These are phyloP conservation scores for Eonycteris spelaea DNA, from an alignment of 2,113 vertebrate species.

Conservation along the genomic window DNA sequence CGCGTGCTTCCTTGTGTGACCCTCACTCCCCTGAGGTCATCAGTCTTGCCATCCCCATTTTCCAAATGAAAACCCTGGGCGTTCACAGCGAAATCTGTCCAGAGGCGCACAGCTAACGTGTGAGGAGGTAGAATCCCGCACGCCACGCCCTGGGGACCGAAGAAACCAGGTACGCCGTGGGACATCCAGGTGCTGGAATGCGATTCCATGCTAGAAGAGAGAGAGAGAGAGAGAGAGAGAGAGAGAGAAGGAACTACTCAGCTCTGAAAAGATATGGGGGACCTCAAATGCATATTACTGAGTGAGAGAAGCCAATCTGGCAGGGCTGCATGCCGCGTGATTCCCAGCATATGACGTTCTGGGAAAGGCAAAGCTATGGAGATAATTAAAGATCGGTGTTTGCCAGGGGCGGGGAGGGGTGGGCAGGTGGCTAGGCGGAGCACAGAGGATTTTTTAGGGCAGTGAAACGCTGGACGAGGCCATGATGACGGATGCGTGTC, in stretches of 20 bases:
- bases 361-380: background rate
- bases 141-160: background rate
- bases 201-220: background rate
- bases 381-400: background rate
- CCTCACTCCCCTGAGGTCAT: background rate
- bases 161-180: background rate
- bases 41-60: background rate
- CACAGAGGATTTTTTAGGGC: background rate
- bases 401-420: background rate
- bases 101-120: background rate
- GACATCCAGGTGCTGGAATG: background rate
- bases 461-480: background rate
- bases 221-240: background rate
- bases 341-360: background rate
- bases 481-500: rapidly evolving
- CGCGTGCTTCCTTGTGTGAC: rapidly evolving
- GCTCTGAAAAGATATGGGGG: background rate
- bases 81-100: background rate
- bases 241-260: background rate
- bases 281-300: background rate
- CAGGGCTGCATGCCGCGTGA: rapidly evolving
- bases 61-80: background rate
- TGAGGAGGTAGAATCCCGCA: background rate
- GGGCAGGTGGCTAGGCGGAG: too few species aligned
- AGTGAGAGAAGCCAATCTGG: background rate